Base-by-base conservation (phyloP, 2,888 invertebrate species). In the Leptogaster cylindrica region DNA sequence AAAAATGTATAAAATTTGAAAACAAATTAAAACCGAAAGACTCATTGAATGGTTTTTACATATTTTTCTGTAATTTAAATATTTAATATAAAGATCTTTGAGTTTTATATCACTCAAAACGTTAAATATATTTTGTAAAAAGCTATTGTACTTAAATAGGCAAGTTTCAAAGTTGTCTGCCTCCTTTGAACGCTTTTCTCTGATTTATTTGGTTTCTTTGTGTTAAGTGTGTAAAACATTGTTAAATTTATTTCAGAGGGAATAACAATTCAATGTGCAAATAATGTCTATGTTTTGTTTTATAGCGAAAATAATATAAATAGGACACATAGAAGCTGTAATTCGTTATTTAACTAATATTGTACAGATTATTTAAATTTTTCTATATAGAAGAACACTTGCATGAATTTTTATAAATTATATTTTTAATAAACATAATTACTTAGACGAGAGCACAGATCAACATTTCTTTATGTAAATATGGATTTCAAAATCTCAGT, bases 11-110 rank as follows among this genome's bases (percentile, higher is more conserved):
- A 61, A 55, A 68, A 68, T 33, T 65, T 68, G 67, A 63, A 67
- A 66, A 65, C 67, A 67, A 65, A 64, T 39, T 69, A 61, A 70
- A 65, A 36, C 70, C 72, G 66, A 55, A 31, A 70, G 68, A 65
- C 65, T 55, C 46, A 16, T 55, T 20, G 25, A 28, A 31, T 68
- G 31, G 25, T 36, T 46, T 63, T 52, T 55, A 55, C n/a, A 55
- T 36, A 55, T 55, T 55, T 36, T 36, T 36, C 36, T 55, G 36
- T 36, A 36, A 36, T 16, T 36, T 55, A 18, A 36, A 23, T 41
- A 41, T 10, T 41, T 14, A 6, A 23, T 31, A 39, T 2, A 55
- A 36, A 55, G 36, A 25, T 46, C 25, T 31, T 46, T 23, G 23
- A 46, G 46, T 46, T n/a, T n/a, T n/a, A n/a, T n/a, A n/a, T n/a